These are phyloP conservation scores for Frankliniella fusca DNA, from an alignment of 2,888 invertebrate genomes.

Conservation along the genomic window DNA sequence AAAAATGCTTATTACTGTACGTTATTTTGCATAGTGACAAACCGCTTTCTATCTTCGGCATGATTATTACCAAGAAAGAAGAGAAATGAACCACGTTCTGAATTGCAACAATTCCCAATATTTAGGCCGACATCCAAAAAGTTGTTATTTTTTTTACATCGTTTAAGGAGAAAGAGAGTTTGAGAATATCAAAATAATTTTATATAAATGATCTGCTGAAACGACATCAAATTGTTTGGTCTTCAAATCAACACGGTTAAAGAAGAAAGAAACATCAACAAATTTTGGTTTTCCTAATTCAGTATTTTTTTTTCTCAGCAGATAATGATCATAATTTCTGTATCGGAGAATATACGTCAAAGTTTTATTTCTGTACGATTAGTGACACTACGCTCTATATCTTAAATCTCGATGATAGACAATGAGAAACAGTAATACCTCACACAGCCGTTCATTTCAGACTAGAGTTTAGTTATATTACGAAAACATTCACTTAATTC, in stretches of 20 bases:
- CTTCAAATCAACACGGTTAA: background rate
- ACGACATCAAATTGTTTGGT: background rate
- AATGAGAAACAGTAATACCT: background rate
- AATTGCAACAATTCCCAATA: too few relatives aligned
- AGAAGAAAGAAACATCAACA: background rate
- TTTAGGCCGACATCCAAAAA: background rate
- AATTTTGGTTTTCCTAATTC: background rate
- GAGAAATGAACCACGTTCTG: too few relatives aligned
- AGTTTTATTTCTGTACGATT: background rate
- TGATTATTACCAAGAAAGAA: too few relatives aligned
- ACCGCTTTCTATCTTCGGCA: too few relatives aligned
- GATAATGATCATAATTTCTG: background rate
- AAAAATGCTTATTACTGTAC: background rate
- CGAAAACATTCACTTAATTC: too few relatives aligned
- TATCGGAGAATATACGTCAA: background rate
- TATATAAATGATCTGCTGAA: background rate
- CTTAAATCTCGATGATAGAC: background rate
- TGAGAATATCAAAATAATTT: background rate
- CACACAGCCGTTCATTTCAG: slow-evolving; percentile 16
- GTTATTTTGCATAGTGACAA: too few relatives aligned
- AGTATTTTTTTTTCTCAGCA: background rate
- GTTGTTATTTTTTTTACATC: background rate
- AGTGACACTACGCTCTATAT: background rate
- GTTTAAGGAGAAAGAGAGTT: background rate
- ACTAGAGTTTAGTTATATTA: background rate